phyloP scores from a whole-genome alignment of 2,797 vertebrate genomes.

The Gymnoscopelus microlampas region DNA sequence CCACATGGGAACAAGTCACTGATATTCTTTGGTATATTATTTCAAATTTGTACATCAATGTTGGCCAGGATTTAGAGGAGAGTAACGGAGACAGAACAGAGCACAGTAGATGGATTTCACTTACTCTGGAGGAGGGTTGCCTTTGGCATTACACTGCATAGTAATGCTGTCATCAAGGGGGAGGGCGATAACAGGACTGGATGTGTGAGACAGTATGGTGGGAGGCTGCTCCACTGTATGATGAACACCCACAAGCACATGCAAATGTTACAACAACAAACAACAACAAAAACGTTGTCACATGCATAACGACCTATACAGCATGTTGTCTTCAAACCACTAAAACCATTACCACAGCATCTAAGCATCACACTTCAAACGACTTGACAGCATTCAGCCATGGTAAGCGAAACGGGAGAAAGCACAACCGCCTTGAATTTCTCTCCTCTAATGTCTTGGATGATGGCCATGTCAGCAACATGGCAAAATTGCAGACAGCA shows the following conservation, averaged over 20 bases:
- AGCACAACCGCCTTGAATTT: background rate
- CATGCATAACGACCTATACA: background rate
- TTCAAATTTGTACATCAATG: background rate
- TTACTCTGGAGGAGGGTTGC: constrained; percentile 91
- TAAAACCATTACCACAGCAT: background rate
- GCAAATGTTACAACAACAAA: constrained; percentile 3
- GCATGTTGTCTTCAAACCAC: background rate
- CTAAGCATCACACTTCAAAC: background rate
- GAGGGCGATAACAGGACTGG: constrained; percentile 83
- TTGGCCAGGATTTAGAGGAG: background rate
- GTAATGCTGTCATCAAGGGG: constrained; percentile 86
- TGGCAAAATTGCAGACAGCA: background rate
- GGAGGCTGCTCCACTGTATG: constrained; percentile 90
- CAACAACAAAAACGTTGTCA: too few relatives aligned
- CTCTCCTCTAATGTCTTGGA: background rate
- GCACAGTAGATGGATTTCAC: constrained; percentile 53
- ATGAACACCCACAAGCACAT: constrained; percentile 28
- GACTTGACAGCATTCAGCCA: background rate
- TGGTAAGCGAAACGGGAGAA: background rate
- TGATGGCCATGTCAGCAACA: background rate
- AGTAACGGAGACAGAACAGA: background rate
- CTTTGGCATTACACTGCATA: constrained; percentile 90
- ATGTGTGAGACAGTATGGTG: constrained; percentile 85
- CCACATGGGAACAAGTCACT: too few relatives aligned
- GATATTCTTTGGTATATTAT: too few relatives aligned